These are phyloP conservation scores for Phymanthus crucifer DNA, from an alignment of 92 coral and sea anemone genomes.

Conservation along the genomic window DNA sequence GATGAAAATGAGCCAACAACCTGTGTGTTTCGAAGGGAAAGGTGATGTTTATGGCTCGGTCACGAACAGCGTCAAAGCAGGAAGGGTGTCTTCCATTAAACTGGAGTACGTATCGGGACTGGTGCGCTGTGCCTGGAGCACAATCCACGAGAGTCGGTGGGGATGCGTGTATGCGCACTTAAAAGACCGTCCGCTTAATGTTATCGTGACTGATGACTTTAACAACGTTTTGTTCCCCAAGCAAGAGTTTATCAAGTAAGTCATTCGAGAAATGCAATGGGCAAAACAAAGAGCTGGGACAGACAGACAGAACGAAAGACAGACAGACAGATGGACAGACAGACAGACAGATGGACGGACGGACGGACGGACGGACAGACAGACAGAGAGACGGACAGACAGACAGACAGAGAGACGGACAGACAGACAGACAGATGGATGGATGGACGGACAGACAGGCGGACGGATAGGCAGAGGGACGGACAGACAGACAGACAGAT, in stretches of 20 bases:
- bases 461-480: too few species aligned
- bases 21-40: conserved; percentile 39
- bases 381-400: too few species aligned
- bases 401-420: too few species aligned
- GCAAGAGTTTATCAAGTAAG: conserved; percentile 39
- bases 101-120: conserved; percentile 18
- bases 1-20: conserved; percentile 9
- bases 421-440: too few species aligned
- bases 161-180: conserved; percentile 27
- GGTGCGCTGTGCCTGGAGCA: conserved; percentile 22
- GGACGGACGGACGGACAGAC: too few species aligned
- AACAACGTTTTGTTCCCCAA: conserved; percentile 56
- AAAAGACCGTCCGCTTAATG: conserved; percentile 41
- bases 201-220: conserved; percentile 51
- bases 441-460: too few species aligned
- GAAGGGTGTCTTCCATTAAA: conserved; percentile 23
- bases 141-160: conserved; percentile 8
- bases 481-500: too few species aligned
- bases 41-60: conserved; percentile 36
- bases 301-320: too few species aligned
- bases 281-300: too few species aligned
- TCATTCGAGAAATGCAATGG: not conserved
- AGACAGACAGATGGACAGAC: too few species aligned
- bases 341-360: too few species aligned
- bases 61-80: conserved; percentile 19